Evolutionary conservation across 64 coral and sea anemone species (phyloP).

Genomic region (Porites australiensis): DNA sequence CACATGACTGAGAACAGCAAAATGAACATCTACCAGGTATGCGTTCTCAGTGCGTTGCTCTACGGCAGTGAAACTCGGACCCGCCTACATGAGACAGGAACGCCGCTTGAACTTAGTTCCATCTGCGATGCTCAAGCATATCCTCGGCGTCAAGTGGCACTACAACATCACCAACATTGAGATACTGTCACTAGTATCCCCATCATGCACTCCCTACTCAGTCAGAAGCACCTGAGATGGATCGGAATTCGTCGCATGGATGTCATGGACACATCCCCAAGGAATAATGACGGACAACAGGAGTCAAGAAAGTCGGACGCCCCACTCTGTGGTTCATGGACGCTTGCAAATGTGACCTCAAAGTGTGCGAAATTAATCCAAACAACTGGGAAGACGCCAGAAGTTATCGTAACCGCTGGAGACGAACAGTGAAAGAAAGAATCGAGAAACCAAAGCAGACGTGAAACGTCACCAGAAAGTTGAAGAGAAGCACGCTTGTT

Average conservation of each 20-base stretch:
- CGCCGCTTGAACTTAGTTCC: not conserved
- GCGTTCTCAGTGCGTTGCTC: slow-evolving; percentile 14
- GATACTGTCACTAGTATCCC: not conserved
- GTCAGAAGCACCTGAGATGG: slow-evolving; percentile 10
- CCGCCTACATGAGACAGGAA: not conserved
- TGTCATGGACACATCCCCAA: slow-evolving; percentile 6
- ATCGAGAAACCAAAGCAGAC: too few relatives aligned
- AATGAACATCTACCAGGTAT: too few relatives aligned
- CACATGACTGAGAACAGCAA: too few relatives aligned
- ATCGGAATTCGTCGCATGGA: slow-evolving; percentile 8
- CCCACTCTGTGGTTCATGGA: too few relatives aligned
- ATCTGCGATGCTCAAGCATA: not conserved
- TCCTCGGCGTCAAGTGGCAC: not conserved
- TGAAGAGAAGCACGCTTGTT: too few relatives aligned
- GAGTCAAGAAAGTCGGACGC: too few relatives aligned
- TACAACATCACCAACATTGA: not conserved
- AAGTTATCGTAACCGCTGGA: too few relatives aligned
- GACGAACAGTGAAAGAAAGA: too few relatives aligned
- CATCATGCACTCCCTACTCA: not conserved
- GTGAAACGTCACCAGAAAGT: too few relatives aligned
- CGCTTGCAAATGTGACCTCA: too few relatives aligned
- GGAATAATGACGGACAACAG: slow-evolving; percentile 12
- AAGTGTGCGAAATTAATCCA: too few relatives aligned
- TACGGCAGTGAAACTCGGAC: slow-evolving; percentile 8
- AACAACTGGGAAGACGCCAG: too few relatives aligned